These are phyloP conservation scores for Cotesia vestalis DNA, from an alignment of 1,140 invertebrate species.

Conservation along the genomic window DNA sequence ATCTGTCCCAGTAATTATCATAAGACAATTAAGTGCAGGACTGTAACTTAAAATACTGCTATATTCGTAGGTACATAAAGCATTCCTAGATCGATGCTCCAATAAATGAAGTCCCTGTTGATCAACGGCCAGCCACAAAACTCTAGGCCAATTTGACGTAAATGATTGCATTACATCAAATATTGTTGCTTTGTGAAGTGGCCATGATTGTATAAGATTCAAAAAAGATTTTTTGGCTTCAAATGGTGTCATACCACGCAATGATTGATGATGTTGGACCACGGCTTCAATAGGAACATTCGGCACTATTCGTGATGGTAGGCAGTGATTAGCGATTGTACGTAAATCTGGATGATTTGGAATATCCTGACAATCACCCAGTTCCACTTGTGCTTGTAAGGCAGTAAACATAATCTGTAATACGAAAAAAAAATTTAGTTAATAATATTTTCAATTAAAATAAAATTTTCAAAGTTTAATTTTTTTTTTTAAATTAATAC, in stretches of 20 bases:
- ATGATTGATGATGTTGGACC: conserved; percentile 85
- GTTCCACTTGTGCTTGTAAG: conserved; percentile 90
- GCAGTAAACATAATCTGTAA: conserved; percentile 91
- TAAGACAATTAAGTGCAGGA: conserved; percentile 86
- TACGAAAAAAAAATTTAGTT: conserved; percentile 27
- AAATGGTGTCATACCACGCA: conserved; percentile 83
- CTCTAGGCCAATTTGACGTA: conserved; percentile 92
- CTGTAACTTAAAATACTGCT: conserved; percentile 86
- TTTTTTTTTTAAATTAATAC: too few species aligned
- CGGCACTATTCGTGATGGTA: conserved; percentile 81
- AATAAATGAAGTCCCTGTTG: conserved; percentile 92
- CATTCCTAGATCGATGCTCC: conserved; percentile 86
- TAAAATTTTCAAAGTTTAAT: conserved; percentile 2
- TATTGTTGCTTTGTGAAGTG: conserved; percentile 89
- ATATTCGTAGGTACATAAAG: conserved; percentile 90
- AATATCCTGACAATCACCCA: conserved; percentile 80
- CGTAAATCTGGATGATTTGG: conserved; percentile 73
- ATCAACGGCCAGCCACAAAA: conserved; percentile 91
- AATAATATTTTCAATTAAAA: conserved; percentile 26
- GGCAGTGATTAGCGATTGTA: conserved; percentile 80
- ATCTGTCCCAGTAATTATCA: conserved; percentile 88
- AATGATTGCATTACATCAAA: conserved; percentile 98
- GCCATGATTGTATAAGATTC: conserved; percentile 94
- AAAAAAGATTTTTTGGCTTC: conserved; percentile 92
- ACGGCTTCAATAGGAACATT: conserved; percentile 81